phyloP scores from a whole-genome alignment of 2,113 vertebrate species.

The Nyctereutes procyonoides region DNA sequence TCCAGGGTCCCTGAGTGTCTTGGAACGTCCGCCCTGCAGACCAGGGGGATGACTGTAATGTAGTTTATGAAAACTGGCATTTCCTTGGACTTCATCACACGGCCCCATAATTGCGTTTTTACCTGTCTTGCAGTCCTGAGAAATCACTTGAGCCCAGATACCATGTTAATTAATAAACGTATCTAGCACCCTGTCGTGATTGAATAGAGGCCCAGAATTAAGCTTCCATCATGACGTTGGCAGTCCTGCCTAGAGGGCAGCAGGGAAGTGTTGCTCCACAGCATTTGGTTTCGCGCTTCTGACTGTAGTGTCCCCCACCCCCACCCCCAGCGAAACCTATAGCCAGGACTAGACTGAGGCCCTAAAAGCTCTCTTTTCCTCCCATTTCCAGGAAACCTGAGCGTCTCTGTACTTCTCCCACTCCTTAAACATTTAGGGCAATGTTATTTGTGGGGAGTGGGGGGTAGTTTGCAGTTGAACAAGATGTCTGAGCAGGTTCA shows the following conservation, averaged over 20 bases:
- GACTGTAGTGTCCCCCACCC: background rate
- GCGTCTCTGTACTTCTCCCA: background rate
- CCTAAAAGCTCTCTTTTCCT: background rate
- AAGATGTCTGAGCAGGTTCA: background rate
- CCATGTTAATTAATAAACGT: background rate
- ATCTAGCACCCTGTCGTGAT: background rate
- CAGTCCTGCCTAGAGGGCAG: background rate
- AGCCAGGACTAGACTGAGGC: background rate
- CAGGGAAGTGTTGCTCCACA: background rate
- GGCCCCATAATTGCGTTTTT: background rate
- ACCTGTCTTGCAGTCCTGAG: background rate
- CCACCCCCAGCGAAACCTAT: too few relatives aligned
- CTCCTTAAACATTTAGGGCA: background rate
- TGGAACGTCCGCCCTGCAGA: background rate
- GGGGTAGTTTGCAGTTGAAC: background rate
- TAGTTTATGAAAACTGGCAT: background rate
- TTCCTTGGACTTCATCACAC: background rate
- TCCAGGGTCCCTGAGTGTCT: background rate
- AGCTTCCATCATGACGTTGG: background rate
- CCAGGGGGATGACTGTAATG: background rate
- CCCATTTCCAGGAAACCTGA: background rate
- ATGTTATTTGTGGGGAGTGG: background rate
- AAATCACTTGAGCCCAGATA: background rate
- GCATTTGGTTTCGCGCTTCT: background rate
- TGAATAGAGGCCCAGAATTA: background rate